Evolutionary conservation across 2,888 invertebrate genomes (phyloP).

Genomic region (Phortica okadai): DNA sequence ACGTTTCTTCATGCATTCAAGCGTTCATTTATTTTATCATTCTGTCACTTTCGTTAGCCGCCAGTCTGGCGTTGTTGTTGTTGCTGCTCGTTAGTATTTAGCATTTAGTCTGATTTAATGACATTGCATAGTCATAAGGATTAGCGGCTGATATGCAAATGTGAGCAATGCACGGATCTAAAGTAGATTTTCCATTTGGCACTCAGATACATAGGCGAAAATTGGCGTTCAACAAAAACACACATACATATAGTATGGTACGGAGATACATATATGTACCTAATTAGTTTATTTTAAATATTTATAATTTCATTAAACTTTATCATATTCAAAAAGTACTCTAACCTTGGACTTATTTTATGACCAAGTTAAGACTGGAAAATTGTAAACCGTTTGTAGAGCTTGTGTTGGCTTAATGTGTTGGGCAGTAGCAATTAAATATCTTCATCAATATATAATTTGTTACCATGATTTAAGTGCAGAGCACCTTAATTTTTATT

Average conservation of each 20-base stretch:
- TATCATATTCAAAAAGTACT: background rate
- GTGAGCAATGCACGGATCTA: background rate
- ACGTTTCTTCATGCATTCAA: conserved; percentile 1
- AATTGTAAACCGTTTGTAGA: no score
- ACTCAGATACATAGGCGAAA: background rate
- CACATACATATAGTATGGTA: background rate
- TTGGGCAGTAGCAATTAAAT: no score
- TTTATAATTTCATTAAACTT: conserved; percentile 25
- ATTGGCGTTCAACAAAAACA: background rate
- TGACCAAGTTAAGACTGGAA: no score
- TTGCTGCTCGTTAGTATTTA: conserved; percentile 20
- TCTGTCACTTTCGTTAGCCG: conserved; percentile 6
- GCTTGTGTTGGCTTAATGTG: no score
- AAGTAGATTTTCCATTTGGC: conserved; percentile 14
- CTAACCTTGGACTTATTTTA: no score
- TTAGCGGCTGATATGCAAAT: conserved; percentile 32
- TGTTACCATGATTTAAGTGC: background rate
- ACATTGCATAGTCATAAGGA: conserved; percentile 24
- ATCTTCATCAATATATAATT: no score
- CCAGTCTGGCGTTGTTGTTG: conserved; percentile 6
- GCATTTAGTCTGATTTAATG: conserved; percentile 32
- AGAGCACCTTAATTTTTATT: background rate
- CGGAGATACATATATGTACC: background rate
- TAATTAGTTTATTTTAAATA: conserved; percentile 21
- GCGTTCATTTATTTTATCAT: conserved; percentile 4